A percentile compares a stretch with the other conserved stretches of the same genome.
These are phyloP conservation scores for Icerya purchasi DNA, from an alignment of 2,888 invertebrate species.

Conservation along the genomic window DNA sequence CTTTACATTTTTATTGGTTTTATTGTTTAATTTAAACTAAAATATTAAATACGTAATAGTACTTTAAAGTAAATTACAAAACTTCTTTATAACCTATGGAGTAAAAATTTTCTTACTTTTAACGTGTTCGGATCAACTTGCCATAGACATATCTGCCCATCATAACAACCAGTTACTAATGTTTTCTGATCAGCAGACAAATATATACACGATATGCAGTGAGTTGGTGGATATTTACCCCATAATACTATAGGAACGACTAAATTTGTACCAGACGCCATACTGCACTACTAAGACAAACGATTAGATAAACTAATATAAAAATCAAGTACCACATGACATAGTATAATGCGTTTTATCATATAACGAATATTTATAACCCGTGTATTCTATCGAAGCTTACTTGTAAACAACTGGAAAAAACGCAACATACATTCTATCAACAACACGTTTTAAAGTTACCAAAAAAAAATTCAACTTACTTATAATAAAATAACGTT, in stretches of 20 bases:
- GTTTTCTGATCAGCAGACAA: slow-evolving; percentile 79
- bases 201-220: slow-evolving; percentile 84
- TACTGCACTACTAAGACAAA: slow-evolving; percentile 16
- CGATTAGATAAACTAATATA: too few species aligned
- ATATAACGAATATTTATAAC: too few species aligned
- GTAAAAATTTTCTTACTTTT: slow-evolving; percentile 38
- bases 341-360: too few species aligned
- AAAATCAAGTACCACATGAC: too few species aligned
- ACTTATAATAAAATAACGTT: too few species aligned
- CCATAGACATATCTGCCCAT: slow-evolving; percentile 96
- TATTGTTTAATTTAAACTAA: too few species aligned
- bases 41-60: background rate
- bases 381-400: too few species aligned
- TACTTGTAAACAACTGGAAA: too few species aligned
- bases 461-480: too few species aligned
- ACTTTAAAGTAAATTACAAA: background rate
- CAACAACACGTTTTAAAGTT: too few species aligned
- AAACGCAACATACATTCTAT: too few species aligned
- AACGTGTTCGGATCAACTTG: slow-evolving; percentile 59
- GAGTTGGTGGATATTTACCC: slow-evolving; percentile 90
- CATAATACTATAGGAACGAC: slow-evolving; percentile 94
- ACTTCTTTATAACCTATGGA: background rate
- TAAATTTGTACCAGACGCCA: slow-evolving; percentile 65
- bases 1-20: too few species aligned
- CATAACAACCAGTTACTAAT: slow-evolving; percentile 88